Base-by-base conservation (phyloP, 2,888 invertebrate species). In the Cordylochernes scorpioides region DNA sequence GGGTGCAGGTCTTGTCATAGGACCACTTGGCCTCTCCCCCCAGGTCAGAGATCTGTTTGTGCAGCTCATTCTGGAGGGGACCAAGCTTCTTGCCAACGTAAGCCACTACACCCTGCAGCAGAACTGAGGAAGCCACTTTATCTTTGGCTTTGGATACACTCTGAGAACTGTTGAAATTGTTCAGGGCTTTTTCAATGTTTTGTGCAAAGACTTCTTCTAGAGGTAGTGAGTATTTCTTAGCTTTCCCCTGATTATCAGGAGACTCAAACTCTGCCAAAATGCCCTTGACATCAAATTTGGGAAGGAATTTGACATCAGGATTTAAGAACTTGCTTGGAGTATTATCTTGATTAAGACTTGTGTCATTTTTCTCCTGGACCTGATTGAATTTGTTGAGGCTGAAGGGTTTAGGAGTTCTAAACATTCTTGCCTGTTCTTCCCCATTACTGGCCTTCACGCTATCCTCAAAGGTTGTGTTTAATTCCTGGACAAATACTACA, bases 21-120 rank as follows among this genome's bases (percentile, higher is more conserved):
- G 42, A 46, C 52, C 52, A 52, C n/a, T 45, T 37, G 39, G 47
- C 52, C 26, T 49, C 47, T 3, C 53, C 57, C 8, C 56, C 57
- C 10, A 57, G 44, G 3, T 42, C 39, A 5, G 40, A 41, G 7
- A 52, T 53, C 6, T 50, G 42, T 27, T 46, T 45, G 41, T 51
- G 50, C 24, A 52, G 43, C 29, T 52, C 50, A 3, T 45, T 40
- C 39, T 54, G 52, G 15, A 49, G 42, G 3, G 43, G 38, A 13
- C 40, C 43, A 18, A 55, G 39, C 39, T 54, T 56, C 38, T 51
- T 51, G 21, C 47, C 45, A 3, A 55, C 51, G 14, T 45, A 47
- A 6, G 55, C 45, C n/a, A 52, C 44, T 5, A 55, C 51, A 14
- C 50, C 55, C 15, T 41, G 34, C 25, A 55, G 44, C 7, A 33